These are phyloP conservation scores for Bembecia ichneumoniformis DNA, from an alignment of 2,888 invertebrate species.

Conservation along the genomic window DNA sequence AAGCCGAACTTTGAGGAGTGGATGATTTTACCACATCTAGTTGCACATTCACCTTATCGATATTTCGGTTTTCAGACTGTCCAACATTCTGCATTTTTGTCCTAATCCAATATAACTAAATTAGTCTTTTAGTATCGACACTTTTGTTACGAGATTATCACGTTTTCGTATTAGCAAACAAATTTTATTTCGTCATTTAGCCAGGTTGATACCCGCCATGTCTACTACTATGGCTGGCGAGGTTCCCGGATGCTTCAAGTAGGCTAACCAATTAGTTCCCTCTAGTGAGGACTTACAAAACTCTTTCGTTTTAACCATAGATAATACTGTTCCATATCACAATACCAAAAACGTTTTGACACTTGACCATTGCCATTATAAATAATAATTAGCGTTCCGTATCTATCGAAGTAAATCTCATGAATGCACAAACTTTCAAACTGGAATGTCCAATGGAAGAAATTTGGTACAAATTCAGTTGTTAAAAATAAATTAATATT, in stretches of 20 bases:
- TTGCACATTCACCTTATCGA: constrained; percentile 83
- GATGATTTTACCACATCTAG: constrained; percentile 80
- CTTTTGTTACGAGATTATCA: constrained; percentile 68
- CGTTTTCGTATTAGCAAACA: constrained; percentile 71
- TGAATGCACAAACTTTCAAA: too few relatives aligned
- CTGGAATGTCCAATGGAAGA: too few relatives aligned
- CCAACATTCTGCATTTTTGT: constrained; percentile 94
- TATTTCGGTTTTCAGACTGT: constrained; percentile 88
- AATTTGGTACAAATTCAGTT: too few relatives aligned
- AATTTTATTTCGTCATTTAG: constrained; percentile 76
- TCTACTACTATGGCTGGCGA: constrained; percentile 85
- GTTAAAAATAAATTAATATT: too few relatives aligned
- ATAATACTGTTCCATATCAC: background rate
- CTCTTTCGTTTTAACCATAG: constrained; percentile 23
- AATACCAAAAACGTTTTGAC: constrained; percentile 1
- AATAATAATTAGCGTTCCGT: too few relatives aligned
- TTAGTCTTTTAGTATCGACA: constrained; percentile 70
- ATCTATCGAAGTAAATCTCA: too few relatives aligned
- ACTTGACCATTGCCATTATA: background rate
- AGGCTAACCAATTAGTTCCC: constrained; percentile 69
- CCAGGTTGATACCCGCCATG: constrained; percentile 84
- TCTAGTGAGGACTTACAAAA: constrained; percentile 50
- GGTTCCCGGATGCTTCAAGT: constrained; percentile 77
- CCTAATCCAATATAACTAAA: constrained; percentile 74
- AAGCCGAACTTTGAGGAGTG: constrained; percentile 88